Conservation (phyloP, 2,113 vertebrate genomes). For the Odontophorus gujanensis region DNA sequence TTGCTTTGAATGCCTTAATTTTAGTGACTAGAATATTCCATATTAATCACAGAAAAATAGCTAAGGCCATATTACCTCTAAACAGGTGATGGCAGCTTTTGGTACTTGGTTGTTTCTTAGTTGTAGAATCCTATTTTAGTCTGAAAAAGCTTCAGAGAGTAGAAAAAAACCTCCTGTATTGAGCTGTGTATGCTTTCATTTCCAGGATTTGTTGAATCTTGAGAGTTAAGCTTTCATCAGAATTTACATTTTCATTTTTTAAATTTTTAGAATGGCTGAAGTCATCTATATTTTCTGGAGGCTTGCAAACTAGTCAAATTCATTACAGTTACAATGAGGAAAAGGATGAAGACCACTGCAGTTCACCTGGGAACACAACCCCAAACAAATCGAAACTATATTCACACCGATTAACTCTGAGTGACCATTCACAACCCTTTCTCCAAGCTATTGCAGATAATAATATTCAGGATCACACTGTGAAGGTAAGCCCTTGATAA, state of each 20-base stretch:
- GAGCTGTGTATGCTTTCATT: neutral
- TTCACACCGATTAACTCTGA: slow-evolving; percentile 84
- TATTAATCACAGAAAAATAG: neutral
- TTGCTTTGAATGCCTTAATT: neutral
- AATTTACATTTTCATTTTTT: neutral
- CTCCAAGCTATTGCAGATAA: slow-evolving; percentile 97
- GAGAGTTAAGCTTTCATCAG: neutral
- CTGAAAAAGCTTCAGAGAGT: neutral
- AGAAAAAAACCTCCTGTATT: neutral
- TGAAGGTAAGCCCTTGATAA: slow-evolving; percentile 83
- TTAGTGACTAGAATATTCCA: neutral
- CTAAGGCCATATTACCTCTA: accelerated
- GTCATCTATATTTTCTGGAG: slow-evolving; percentile 96
- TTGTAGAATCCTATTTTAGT: neutral
- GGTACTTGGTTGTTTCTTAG: neutral
- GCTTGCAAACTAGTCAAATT: slow-evolving; percentile 97
- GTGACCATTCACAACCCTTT: slow-evolving; percentile 95
- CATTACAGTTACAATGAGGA: slow-evolving; percentile 99
- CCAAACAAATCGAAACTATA: slow-evolving; percentile 92
- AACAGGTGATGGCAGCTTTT: neutral
- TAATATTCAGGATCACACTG: slow-evolving; percentile 94
- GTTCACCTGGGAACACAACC: slow-evolving; percentile 89
- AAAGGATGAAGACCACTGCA: slow-evolving; percentile 99
- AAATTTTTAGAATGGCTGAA: slow-evolving; percentile 90
- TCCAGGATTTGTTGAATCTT: neutral